These are phyloP conservation scores for Bilobella aurantiaca DNA, from an alignment of 1,140 invertebrate genomes.

Conservation along the genomic window DNA sequence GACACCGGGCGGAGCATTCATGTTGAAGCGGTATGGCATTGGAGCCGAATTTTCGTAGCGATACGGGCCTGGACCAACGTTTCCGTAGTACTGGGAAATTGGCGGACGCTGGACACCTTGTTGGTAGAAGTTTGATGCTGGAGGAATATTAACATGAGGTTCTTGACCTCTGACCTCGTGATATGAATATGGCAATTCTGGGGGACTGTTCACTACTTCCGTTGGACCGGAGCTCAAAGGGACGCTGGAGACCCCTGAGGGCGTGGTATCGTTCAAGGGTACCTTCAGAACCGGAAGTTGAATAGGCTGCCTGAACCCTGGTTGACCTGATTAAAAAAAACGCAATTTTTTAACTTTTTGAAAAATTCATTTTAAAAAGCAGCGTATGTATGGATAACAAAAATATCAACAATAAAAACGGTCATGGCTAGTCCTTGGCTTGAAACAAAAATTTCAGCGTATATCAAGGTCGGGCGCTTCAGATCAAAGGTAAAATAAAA, in stretches of 20 bases:
- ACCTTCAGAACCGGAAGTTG: conserved; percentile 19
- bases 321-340: background rate
- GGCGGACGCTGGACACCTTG: background rate
- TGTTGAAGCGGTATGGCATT: conserved; percentile 1
- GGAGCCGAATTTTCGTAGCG: background rate
- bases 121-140: background rate
- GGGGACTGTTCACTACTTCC: conserved; percentile 2
- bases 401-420: no score
- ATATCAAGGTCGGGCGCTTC: no score
- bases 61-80: background rate
- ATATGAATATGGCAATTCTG: conserved; percentile 19
- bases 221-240: background rate
- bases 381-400: no score
- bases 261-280: background rate
- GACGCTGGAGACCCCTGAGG: background rate
- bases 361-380: no score
- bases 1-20: no score
- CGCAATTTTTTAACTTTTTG: background rate
- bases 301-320: conserved; percentile 12
- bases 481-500: no score
- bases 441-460: no score
- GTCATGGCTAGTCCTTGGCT: no score
- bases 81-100: background rate
- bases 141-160: background rate
- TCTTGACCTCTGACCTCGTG: background rate